These are phyloP conservation scores for Sicus ferrugineus DNA, from an alignment of 2,888 invertebrate species.

Conservation along the genomic window DNA sequence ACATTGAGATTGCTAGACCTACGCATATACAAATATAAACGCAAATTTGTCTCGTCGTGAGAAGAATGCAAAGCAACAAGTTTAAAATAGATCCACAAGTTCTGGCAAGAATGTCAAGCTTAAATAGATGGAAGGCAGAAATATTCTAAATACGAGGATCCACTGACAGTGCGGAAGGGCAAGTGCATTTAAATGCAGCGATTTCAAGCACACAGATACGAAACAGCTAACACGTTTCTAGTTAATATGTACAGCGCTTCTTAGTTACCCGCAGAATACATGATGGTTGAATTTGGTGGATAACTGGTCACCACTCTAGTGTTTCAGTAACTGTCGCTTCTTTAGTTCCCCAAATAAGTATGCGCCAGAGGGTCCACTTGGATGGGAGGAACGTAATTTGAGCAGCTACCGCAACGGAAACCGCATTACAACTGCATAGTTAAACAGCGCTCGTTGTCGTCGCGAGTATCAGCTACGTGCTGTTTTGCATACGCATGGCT, in stretches of 20 bases:
- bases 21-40: background rate
- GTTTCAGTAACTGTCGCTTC: background rate
- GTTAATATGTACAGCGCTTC: background rate
- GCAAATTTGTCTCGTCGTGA: background rate
- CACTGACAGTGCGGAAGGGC: slow-evolving; percentile 22
- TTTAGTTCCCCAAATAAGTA: slow-evolving; percentile 17
- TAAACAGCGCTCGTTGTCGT: background rate
- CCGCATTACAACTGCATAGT: background rate
- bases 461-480: background rate
- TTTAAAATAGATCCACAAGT: background rate
- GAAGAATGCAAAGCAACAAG: background rate
- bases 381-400: background rate
- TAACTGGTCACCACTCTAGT: background rate
- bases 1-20: background rate
- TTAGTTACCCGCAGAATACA: slow-evolving; percentile 60
- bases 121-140: background rate
- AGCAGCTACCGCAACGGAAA: slow-evolving; percentile 16
- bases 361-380: background rate
- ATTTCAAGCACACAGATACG: slow-evolving; percentile 10
- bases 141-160: slow-evolving; percentile 15
- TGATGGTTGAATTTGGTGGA: slow-evolving; percentile 30
- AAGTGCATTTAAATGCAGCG: slow-evolving; percentile 2
- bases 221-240: slow-evolving; percentile 22
- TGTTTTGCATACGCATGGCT: background rate
- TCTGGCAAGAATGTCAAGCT: background rate